Evolutionary conservation across 2,113 vertebrate genomes (phyloP), one percentile per base, ranked within the genome.

Genomic region (Gnathonemus longibarbis): DNA sequence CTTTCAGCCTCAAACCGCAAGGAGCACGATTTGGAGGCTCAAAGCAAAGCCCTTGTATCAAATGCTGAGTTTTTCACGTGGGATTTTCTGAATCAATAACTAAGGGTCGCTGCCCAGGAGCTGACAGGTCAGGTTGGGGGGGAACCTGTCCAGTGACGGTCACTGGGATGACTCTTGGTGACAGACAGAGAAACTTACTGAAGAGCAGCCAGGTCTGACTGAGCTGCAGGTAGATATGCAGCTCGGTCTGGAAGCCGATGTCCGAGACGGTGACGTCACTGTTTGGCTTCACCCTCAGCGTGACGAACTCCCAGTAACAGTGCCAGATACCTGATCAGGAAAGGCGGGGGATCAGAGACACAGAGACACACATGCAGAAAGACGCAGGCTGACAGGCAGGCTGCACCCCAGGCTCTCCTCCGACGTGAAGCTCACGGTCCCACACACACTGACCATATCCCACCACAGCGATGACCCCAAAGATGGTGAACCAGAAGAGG

Each of bases 181-280:
- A 13, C 62, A 31, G 62, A 70, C 27, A 1, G 27, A 5, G 8
- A 21, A 62, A 89, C 95, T 50, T 92, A 99, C 98, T 96, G 95
- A 99, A 96, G 77, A 96, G 90, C 87, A 99, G 95, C 98, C 98
- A 99, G 3, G 97, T 98, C 93, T 99, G 97, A 88, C 96, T 97
- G 94, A 98, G 95, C 83, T 96, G 94, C 90, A 99, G 96, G 93
- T 98, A 98, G 89, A 97, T 93, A 87, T 94, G 95, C 93, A 98
- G 95, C 92, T 98, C 96, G 9, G 96, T 96, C 94, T 98, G 97
- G 92, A 99, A 96, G 87, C 98, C 97, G 10, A 98, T 94, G 50
- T 97, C 96, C 11, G 97, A 97, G 91, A 98, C 92, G 90, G 96
- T 95, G 90, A 97, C 91, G 1, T 97, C 94, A 87, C 96, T 93